Evolutionary conservation across 2,113 vertebrate genomes (phyloP).

Genomic region (Struthidea cinerea): DNA sequence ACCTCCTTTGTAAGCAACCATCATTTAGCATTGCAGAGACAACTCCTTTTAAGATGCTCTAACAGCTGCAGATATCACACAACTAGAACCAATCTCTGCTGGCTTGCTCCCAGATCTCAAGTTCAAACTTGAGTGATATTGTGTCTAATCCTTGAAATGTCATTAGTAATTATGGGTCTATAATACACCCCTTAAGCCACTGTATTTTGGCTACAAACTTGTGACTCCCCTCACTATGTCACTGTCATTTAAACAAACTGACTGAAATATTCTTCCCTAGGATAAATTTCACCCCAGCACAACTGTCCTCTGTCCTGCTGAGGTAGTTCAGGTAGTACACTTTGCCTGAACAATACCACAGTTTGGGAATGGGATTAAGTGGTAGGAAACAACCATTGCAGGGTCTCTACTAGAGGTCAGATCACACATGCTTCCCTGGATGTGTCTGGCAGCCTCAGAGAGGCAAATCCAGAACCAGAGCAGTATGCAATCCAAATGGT

Average conservation of each 20-base stretch:
- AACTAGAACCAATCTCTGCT: background rate
- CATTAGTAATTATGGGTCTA: background rate
- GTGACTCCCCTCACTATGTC: too few relatives aligned
- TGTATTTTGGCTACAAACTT: background rate
- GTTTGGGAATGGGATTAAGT: constrained; percentile 8
- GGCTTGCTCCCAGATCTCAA: background rate
- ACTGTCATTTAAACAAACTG: background rate
- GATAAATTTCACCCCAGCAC: background rate
- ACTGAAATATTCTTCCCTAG: background rate
- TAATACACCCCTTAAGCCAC: background rate
- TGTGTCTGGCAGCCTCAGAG: constrained; percentile 48
- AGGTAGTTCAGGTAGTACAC: background rate
- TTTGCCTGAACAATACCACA: background rate
- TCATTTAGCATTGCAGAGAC: background rate
- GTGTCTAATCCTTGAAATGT: background rate
- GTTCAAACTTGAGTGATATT: background rate
- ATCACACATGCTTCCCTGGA: constrained; percentile 39
- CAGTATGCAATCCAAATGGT: constrained; percentile 47
- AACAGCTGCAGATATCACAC: background rate
- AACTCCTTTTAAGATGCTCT: background rate
- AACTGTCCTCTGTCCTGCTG: background rate
- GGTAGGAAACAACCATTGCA: constrained; percentile 3
- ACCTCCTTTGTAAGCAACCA: background rate
- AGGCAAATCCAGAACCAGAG: constrained; percentile 65
- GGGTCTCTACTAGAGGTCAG: constrained; percentile 55